Evolutionary conservation across 2,888 invertebrate genomes (phyloP).

Genomic region (Tholera decimalis): DNA sequence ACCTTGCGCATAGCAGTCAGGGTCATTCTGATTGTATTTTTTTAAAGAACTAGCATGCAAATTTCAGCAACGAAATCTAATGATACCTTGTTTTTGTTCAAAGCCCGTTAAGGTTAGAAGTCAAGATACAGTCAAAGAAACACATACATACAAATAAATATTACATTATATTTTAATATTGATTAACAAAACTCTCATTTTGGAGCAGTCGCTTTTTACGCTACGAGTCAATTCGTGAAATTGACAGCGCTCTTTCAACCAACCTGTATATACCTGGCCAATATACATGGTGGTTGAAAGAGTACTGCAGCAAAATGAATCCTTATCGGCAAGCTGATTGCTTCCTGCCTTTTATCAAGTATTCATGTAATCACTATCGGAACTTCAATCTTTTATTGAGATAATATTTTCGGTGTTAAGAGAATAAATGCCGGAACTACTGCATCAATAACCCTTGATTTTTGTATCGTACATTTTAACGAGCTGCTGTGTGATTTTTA

Average conservation of each 20-base stretch:
- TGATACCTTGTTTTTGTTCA: no score
- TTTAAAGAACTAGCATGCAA: no score
- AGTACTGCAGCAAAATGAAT: slow-evolving; percentile 14
- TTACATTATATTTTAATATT: not conserved
- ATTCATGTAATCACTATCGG: slow-evolving; percentile 39
- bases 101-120: no score
- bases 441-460: not conserved
- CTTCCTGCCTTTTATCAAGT: slow-evolving; percentile 29
- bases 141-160: not conserved
- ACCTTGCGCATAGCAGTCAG: no score
- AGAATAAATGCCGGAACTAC: slow-evolving; percentile 12
- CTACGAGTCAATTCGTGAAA: not conserved
- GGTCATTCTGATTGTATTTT: no score
- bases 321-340: slow-evolving; percentile 28
- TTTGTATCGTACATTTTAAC: not conserved
- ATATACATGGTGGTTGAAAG: not conserved
- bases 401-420: slow-evolving; percentile 19
- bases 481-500: not conserved
- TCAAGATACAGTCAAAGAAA: no score
- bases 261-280: not conserved
- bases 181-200: no score
- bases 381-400: slow-evolving; percentile 26
- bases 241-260: not conserved
- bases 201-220: no score
- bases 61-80: no score